Evolutionary conservation across 2,888 invertebrate genomes (phyloP).

Genomic region (Harpalus rubripes): DNA sequence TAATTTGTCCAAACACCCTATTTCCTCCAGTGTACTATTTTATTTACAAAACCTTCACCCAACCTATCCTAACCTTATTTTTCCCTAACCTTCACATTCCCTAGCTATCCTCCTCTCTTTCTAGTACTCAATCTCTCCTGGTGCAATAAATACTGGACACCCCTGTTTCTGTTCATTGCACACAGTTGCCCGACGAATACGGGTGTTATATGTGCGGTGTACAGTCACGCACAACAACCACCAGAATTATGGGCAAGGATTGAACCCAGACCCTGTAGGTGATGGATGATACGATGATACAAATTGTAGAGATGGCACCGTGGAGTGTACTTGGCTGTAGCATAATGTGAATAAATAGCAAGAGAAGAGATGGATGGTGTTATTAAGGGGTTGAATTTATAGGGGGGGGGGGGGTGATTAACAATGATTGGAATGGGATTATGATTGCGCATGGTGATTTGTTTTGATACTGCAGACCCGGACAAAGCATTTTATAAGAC

Average conservation of each 20-base stretch:
- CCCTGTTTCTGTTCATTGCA: conserved; percentile 47
- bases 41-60: neutral
- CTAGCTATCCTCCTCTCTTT: conserved; percentile 3
- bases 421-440: conserved; percentile 1
- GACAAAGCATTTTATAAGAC: too few species aligned
- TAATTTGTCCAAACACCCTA: neutral
- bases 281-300: neutral
- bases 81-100: neutral
- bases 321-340: neutral
- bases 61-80: neutral
- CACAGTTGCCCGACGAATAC: conserved; percentile 1
- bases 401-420: neutral
- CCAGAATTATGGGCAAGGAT: conserved; percentile 26
- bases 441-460: neutral
- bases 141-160: conserved; percentile 37
- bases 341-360: conserved; percentile 10
- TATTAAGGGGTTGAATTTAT: neutral
- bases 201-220: conserved; percentile 41
- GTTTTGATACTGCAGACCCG: too few species aligned
- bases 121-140: conserved; percentile 19
- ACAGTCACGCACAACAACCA: conserved; percentile 25
- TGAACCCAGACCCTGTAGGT: conserved; percentile 3
- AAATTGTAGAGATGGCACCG: neutral
- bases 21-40: neutral
- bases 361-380: conserved; percentile 10